A percentile compares a stretch with the other conserved stretches of the same genome.
Conservation (phyloP, 2,888 invertebrate genomes). For the Leptinotarsa haldemani region DNA sequence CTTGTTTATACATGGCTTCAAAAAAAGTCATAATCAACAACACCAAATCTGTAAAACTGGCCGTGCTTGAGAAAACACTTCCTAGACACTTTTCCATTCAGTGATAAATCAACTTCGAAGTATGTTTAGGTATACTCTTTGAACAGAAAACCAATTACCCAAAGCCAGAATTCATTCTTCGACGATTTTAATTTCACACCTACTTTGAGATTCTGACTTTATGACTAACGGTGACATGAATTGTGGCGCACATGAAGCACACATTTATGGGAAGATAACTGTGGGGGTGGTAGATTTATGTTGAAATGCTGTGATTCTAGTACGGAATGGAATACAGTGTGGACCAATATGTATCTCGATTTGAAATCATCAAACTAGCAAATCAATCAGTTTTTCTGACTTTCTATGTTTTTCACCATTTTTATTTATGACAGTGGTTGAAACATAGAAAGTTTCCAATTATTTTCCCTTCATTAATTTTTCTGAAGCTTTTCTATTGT, state of each 20-base stretch:
- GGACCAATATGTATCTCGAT: background rate
- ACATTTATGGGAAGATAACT: conserved; percentile 25
- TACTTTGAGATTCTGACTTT: conserved; percentile 32
- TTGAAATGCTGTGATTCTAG: background rate
- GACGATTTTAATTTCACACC: conserved; percentile 37
- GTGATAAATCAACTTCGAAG: background rate
- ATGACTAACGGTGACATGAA: conserved; percentile 29
- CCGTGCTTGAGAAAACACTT: background rate
- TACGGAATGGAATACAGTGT: background rate
- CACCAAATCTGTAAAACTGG: no score
- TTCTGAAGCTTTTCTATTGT: no score
- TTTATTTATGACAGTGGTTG: no score
- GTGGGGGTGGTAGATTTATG: conserved; percentile 9
- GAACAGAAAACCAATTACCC: conserved; percentile 33
- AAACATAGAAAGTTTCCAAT: no score
- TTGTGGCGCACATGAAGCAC: conserved; percentile 22
- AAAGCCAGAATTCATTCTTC: conserved; percentile 25
- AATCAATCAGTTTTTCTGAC: no score
- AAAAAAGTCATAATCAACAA: no score
- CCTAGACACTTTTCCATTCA: background rate
- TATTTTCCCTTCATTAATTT: no score
- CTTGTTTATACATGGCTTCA: no score
- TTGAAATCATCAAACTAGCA: no score
- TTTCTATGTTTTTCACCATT: no score
- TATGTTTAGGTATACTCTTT: conserved; percentile 15